Evolutionary conservation across 2,888 invertebrate species (phyloP).

Genomic region (Leucoma salicis): DNA sequence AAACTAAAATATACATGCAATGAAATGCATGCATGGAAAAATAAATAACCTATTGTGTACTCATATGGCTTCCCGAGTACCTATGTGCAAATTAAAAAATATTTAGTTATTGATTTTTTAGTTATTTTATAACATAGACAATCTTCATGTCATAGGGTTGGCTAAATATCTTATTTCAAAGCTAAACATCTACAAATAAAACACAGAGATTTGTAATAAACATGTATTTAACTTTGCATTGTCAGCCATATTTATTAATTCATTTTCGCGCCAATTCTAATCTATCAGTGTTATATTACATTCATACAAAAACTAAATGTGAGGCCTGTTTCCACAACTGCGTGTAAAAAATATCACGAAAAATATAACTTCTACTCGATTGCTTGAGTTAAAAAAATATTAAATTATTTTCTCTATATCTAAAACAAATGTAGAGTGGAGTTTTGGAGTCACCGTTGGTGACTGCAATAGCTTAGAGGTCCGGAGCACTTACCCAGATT

Average conservation of each 20-base stretch:
- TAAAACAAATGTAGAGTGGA: too few relatives aligned
- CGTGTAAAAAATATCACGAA: neutral
- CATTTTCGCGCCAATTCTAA: slow-evolving; percentile 7
- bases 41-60: too few relatives aligned
- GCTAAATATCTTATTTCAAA: neutral
- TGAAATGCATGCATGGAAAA: too few relatives aligned
- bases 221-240: slow-evolving; percentile 49
- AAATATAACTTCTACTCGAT: too few relatives aligned
- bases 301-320: slow-evolving; percentile 3
- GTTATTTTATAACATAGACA: neutral
- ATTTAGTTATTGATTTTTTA: neutral
- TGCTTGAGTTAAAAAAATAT: too few relatives aligned
- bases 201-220: slow-evolving; percentile 47
- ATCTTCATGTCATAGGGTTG: neutral
- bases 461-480: too few relatives aligned
- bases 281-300: slow-evolving; percentile 7
- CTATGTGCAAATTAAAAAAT: slow-evolving; percentile 26
- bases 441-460: too few relatives aligned
- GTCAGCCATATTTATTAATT: slow-evolving; percentile 18
- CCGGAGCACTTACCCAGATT: too few relatives aligned
- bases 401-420: too few relatives aligned
- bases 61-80: neutral
- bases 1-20: too few relatives aligned
- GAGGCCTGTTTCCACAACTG: neutral
- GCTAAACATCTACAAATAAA: slow-evolving; percentile 32